Conservation (phyloP, 2,888 invertebrate genomes). For the Deilephila elpenor region DNA sequence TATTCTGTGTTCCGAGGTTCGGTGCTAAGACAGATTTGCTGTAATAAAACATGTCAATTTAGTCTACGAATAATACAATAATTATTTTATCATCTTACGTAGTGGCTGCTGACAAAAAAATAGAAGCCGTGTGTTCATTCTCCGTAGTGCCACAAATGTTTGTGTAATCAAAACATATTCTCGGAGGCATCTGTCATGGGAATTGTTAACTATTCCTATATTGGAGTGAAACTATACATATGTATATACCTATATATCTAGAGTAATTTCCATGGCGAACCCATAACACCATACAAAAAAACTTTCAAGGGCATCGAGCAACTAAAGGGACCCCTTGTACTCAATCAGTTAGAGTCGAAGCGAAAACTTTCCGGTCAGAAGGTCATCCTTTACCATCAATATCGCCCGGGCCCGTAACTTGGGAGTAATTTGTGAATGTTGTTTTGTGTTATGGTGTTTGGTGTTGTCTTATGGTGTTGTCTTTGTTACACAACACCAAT, state of each 20-base stretch:
- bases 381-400: conserved; percentile 60
- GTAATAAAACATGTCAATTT: neutral
- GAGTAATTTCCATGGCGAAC: neutral
- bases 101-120: too few species aligned
- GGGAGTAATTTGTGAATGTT: conserved; percentile 15
- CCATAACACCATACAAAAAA: conserved; percentile 31
- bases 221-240: too few species aligned
- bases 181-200: too few species aligned
- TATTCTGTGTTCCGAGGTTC: neutral
- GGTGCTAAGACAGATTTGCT: neutral
- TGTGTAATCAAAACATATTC: too few species aligned
- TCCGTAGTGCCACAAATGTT: too few species aligned
- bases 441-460: conserved; percentile 6
- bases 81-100: too few species aligned
- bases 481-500: neutral
- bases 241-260: too few species aligned
- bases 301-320: conserved; percentile 46
- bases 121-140: too few species aligned
- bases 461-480: neutral
- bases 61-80: too few species aligned
- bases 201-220: too few species aligned
- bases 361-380: conserved; percentile 57
- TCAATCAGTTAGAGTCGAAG: conserved; percentile 62
- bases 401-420: conserved; percentile 41
- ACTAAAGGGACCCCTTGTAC: conserved; percentile 53